Evolutionary conservation across 1,140 invertebrate genomes (phyloP), one percentile per base, ranked within the genome.

Genomic region (Musca vetustissima): DNA sequence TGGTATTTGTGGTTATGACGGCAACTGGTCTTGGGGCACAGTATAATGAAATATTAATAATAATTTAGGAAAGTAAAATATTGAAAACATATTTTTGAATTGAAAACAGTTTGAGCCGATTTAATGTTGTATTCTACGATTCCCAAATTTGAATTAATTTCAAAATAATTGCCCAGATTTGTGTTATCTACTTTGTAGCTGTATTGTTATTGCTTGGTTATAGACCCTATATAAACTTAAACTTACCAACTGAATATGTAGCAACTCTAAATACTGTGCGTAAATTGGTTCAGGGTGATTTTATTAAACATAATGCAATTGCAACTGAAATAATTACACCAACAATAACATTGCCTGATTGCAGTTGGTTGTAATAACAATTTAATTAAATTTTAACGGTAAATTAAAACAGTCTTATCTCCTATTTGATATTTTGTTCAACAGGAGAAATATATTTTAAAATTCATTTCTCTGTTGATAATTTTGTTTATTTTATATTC

Each of bases 351-450:
- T 28, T 28, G 28, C 28, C 6, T 43, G 11, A 43, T 8, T 59
- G 55, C 57, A 61, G 36, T 61, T 61, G 57, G 36, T 61, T 61
- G 57, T 43, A 43, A 61, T 61, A 43, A 36, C 57, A 61, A 36
- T 61, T 61, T 61, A 61, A 61, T 61, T 61, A 61, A 61, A 61
- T 4, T 61, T 61, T 61, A 61, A 61, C 57, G 57, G 57, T 61
- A 61, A 17, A 17, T 9, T n/a, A 36, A 61, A 36, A n/a, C n/a
- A n/a, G n/a, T n/a, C 57, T 43, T 61, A 28, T 61, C 28, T 61
- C 36, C 43, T 17, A 36, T 61, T 61, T 11, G 11, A 17, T n/a
- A 19, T 19, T 19, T 21, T 43, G 13, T 24, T 13, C 57, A 19
- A 61, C 36, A 11, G 53, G 6, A 7, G 22, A 14, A 19, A 14